A percentile compares a stretch with the other conserved stretches of the same genome.
Conservation (phyloP, 2,888 invertebrate species). For the Pachycephus smyrnensis region DNA sequence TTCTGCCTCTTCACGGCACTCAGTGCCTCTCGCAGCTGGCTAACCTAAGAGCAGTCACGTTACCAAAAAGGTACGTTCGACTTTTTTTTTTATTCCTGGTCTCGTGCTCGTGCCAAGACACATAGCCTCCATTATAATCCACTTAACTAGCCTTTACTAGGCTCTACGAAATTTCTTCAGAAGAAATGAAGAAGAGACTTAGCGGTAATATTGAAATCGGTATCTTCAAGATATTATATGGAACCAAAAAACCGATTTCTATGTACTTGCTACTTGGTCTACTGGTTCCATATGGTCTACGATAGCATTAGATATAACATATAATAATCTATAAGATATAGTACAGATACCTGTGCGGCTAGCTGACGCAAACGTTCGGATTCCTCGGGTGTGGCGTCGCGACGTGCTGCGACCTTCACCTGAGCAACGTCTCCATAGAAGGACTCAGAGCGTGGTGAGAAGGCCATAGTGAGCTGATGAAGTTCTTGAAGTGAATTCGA, state of each 20-base stretch:
- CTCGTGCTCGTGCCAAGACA: background rate
- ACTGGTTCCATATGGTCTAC: background rate
- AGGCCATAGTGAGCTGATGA: conserved; percentile 89
- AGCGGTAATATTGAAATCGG: background rate
- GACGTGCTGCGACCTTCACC: conserved; percentile 92
- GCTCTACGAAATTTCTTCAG: background rate
- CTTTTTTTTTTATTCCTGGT: conserved; percentile 2
- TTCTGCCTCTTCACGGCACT: conserved; percentile 65
- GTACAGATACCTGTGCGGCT: conserved; percentile 78
- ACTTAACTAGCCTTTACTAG: background rate
- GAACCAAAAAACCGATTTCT: background rate
- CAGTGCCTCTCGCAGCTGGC: conserved; percentile 66
- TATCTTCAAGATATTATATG: background rate
- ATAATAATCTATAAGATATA: background rate
- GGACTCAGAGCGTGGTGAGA: conserved; percentile 91
- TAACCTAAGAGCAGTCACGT: conserved; percentile 59
- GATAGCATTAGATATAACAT: background rate
- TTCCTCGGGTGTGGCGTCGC: conserved; percentile 87
- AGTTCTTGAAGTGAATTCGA: conserved; percentile 89
- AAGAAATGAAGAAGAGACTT: background rate
- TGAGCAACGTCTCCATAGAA: conserved; percentile 94
- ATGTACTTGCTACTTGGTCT: background rate
- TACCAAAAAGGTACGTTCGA: conserved; percentile 19
- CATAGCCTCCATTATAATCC: background rate
- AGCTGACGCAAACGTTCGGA: conserved; percentile 87